Evolutionary conservation across 2,113 vertebrate species (phyloP).

Genomic region (Lophotis ruficrista): DNA sequence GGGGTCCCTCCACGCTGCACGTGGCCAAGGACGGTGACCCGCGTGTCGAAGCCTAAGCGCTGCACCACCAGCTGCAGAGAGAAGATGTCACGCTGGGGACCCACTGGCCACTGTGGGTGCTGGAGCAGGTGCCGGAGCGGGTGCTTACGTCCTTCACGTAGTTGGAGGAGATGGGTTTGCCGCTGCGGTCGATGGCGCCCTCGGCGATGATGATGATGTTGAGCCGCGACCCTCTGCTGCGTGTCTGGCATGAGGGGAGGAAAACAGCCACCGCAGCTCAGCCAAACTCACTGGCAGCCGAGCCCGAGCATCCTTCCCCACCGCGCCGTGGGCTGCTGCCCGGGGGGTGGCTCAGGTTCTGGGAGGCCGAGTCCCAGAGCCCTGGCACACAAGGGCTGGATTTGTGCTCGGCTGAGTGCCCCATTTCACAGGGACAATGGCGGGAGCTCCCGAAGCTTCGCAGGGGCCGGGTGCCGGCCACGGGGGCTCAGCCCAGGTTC

Average conservation of each 20-base stretch:
- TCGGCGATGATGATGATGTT: slow-evolving; percentile 95
- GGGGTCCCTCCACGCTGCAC: slow-evolving; percentile 95
- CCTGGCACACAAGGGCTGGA: background rate
- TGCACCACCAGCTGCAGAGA: slow-evolving; percentile 82
- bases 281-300: fast-evolving
- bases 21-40: slow-evolving; percentile 92
- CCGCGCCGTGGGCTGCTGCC: fast-evolving
- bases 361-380: background rate
- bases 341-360: background rate
- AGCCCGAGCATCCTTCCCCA: background rate
- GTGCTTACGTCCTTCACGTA: slow-evolving; percentile 88
- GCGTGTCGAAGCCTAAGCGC: slow-evolving; percentile 89
- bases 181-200: slow-evolving; percentile 84
- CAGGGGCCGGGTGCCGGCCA: fast-evolving
- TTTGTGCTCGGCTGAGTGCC: background rate
- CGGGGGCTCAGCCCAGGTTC: background rate
- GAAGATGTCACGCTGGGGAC: fast-evolving
- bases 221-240: slow-evolving; percentile 87
- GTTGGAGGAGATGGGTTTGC: slow-evolving; percentile 87
- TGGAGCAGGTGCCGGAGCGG: fast-evolving
- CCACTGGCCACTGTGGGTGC: fast-evolving
- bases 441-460: background rate
- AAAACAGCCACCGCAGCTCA: fast-evolving
- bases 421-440: slow-evolving; percentile 15
- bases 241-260: slow-evolving; percentile 74